phyloP scores from a whole-genome alignment of 35 echinoderm and acorn worm genomes.

The Amphiura filiformis region DNA sequence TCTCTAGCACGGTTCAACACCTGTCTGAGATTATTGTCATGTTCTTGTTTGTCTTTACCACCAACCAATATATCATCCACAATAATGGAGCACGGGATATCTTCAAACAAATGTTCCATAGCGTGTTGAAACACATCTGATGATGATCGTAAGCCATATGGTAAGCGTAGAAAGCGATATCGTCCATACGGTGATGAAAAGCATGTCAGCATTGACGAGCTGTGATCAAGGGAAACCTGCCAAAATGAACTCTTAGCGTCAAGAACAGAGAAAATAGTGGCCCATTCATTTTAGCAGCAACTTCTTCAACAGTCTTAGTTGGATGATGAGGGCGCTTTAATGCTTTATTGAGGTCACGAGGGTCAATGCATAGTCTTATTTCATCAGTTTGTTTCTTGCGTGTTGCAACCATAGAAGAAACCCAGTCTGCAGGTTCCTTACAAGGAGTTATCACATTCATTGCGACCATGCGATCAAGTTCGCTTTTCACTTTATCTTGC shows the following conservation, averaged over 20 bases:
- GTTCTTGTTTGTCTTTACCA: constrained; percentile 35
- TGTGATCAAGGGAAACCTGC: constrained; percentile 8
- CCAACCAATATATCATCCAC: constrained; percentile 81
- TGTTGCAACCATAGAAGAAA: constrained; percentile 10
- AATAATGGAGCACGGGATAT: constrained; percentile 32
- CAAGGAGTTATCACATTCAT: constrained; percentile 21
- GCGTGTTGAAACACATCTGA: constrained; percentile 3
- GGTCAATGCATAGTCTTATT: constrained; percentile 43
- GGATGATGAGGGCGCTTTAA: constrained; percentile 28
- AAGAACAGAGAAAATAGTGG: constrained; percentile 19
- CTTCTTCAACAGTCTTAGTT: not conserved
- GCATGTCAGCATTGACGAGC: not conserved
- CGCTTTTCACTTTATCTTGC: constrained; percentile 35
- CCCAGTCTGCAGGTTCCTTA: constrained; percentile 39
- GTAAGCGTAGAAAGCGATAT: constrained; percentile 10
- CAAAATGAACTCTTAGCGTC: constrained; percentile 41
- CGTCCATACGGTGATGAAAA: not conserved
- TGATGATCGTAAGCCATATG: constrained; percentile 9
- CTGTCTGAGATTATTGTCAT: constrained; percentile 44
- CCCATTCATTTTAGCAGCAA: constrained; percentile 14
- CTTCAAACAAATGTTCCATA: constrained; percentile 1
- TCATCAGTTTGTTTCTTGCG: constrained; percentile 23
- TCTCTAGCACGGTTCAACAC: constrained; percentile 13
- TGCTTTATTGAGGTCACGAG: constrained; percentile 40
- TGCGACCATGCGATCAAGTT: constrained; percentile 30